Evolutionary conservation across 2,113 vertebrate genomes (phyloP), one percentile per base, ranked within the genome.

Genomic region (Lepisosteus oculatus): DNA sequence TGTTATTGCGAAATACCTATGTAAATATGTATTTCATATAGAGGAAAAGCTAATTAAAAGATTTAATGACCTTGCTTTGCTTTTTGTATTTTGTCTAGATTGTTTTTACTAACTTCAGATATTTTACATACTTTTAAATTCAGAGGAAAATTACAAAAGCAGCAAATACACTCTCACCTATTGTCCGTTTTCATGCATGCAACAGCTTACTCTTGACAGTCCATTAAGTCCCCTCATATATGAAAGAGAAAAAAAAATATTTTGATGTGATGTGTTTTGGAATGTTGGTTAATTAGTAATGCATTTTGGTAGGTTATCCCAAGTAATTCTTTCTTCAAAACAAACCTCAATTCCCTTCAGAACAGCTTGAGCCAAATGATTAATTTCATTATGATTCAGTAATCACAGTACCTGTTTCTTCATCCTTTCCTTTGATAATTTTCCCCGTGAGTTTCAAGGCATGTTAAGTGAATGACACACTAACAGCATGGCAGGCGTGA

Each of bases 381-480:
- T 51, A 51, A 9, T 73, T 75, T 75, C 71, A 72, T 41, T 47
- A 17, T 55, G 42, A 75, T 73, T 13, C 55, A n/a, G 17, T 68
- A 29, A 65, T 74, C 57, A 70, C 17, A 63, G 61, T 29, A n/a
- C 67, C 74, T 15, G 42, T 42, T 72, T 54, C 8, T 7, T 59
- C 51, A 55, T 70, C 43, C 29, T 45, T 51, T 67, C 47, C 29
- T 69, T 64, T 59, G n/a, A 61, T 68, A 45, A 43, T 42, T 44
- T 44, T 14, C 44, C 45, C 47, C 47, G 8, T 4, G 72, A 71
- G 73, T 70, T 77, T 73, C 61, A 14, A 70, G 64, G 4, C 63
- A 55, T 8, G 56, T 59, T 59, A 69, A 76, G 75, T 90, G 90
- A 93, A 83, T 90, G 88, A 88, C 85, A 70, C 66, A 72, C 79